phyloP scores from a whole-genome alignment of 2,888 invertebrate genomes.

The Chrysomela aeneicollis region DNA sequence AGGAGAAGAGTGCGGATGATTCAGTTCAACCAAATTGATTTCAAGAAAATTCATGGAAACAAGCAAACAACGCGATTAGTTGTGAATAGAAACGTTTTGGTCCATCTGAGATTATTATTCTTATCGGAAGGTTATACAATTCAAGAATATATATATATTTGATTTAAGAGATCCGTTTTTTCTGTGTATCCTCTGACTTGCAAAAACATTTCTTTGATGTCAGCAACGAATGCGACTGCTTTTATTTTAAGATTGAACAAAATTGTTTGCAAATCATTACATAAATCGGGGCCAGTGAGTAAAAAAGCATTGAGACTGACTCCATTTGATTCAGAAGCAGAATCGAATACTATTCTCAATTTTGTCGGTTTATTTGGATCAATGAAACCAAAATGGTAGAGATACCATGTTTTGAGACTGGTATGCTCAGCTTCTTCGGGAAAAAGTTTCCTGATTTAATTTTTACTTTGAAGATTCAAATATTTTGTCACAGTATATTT shows the following conservation, averaged over 20 bases:
- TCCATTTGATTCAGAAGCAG: neutral
- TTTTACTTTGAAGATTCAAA: neutral
- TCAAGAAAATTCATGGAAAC: too few relatives aligned
- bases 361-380: constrained; percentile 13
- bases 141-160: too few relatives aligned
- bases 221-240: too few relatives aligned
- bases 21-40: too few relatives aligned
- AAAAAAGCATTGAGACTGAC: neutral
- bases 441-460: constrained; percentile 9
- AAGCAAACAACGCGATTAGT: too few relatives aligned
- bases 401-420: neutral
- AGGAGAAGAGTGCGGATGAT: too few relatives aligned
- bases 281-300: constrained; percentile 11
- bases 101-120: too few relatives aligned
- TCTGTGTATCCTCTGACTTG: too few relatives aligned
- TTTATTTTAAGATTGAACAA: constrained; percentile 2
- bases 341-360: constrained; percentile 8
- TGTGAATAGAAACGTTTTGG: too few relatives aligned
- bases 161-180: too few relatives aligned
- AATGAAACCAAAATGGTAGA: neutral
- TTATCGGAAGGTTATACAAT: too few relatives aligned
- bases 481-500: neutral
- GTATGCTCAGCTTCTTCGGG: neutral
- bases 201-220: too few relatives aligned
- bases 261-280: neutral